Evolutionary conservation across 2,113 vertebrate genomes (phyloP).

Genomic region (Brienomyrus brachyistius): DNA sequence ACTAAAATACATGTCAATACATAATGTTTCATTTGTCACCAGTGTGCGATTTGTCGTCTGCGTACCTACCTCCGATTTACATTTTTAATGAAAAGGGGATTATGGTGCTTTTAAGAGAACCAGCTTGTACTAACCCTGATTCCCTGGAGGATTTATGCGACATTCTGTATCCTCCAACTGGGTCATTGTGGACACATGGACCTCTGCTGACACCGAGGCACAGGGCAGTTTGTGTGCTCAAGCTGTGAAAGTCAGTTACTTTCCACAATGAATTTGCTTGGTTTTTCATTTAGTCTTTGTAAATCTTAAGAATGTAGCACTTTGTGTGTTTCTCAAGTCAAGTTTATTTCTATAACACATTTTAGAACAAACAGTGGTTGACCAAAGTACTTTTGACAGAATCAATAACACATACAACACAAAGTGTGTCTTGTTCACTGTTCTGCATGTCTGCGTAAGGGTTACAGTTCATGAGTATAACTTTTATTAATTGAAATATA

Average conservation of each 20-base stretch:
- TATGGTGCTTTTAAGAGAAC: constrained; percentile 29
- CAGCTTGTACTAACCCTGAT: constrained; percentile 52
- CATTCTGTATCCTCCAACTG: constrained; percentile 28
- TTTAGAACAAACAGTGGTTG: too few species aligned
- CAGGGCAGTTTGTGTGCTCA: background rate
- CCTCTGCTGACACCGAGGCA: background rate
- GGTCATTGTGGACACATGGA: constrained; percentile 33
- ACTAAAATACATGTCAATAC: background rate
- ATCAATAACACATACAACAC: too few species aligned
- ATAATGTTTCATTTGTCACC: background rate
- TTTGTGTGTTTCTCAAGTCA: background rate
- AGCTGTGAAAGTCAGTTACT: background rate
- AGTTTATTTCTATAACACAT: too few species aligned
- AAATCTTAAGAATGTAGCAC: background rate
- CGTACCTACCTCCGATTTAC: background rate
- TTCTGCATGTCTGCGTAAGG: background rate
- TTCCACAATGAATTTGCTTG: background rate
- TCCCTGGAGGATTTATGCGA: constrained; percentile 21
- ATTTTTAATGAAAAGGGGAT: background rate
- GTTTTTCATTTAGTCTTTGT: background rate
- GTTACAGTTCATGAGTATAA: background rate
- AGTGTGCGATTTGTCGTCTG: background rate
- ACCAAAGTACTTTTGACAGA: too few species aligned
- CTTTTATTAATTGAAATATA: background rate
- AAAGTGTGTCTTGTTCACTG: background rate